A percentile compares a stretch with the other conserved stretches of the same genome.
Conservation (phyloP, 64 coral and sea anemone genomes). For the Montipora sp. region DNA sequence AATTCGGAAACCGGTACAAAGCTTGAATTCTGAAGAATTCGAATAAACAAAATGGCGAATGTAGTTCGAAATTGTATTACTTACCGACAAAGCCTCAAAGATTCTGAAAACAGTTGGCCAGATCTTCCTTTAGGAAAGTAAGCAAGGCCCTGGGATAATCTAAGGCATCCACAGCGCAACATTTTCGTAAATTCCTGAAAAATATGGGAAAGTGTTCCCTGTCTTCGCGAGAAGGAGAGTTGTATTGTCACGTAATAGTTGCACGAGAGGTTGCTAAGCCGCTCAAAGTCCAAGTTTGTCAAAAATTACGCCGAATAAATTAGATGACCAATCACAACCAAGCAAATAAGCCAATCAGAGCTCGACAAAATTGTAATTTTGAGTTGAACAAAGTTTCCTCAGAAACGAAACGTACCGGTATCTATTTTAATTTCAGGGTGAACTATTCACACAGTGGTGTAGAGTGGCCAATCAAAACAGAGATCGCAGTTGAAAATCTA, state of each 20-base stretch:
- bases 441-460: no score
- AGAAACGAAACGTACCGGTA: no score
- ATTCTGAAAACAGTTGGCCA: not conserved
- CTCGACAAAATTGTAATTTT: no score
- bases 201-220: not conserved
- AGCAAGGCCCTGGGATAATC: constrained; percentile 10
- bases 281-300: constrained; percentile 25
- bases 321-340: no score
- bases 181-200: not conserved
- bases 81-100: not conserved
- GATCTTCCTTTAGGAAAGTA: constrained; percentile 15
- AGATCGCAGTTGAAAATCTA: no score
- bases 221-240: not conserved
- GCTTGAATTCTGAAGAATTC: not conserved
- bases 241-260: constrained; percentile 6
- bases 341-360: no score
- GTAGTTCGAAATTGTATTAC: not conserved
- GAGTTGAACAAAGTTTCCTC: no score
- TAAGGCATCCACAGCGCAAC: constrained; percentile 45
- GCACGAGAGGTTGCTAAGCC: constrained; percentile 30
- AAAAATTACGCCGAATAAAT: no score
- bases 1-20: no score
- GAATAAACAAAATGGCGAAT: not conserved
- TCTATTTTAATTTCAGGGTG: no score
- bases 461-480: no score